Evolutionary conservation across 2,113 vertebrate species (phyloP), one percentile per base, ranked within the genome.

Genomic region (Grantiella picta): DNA sequence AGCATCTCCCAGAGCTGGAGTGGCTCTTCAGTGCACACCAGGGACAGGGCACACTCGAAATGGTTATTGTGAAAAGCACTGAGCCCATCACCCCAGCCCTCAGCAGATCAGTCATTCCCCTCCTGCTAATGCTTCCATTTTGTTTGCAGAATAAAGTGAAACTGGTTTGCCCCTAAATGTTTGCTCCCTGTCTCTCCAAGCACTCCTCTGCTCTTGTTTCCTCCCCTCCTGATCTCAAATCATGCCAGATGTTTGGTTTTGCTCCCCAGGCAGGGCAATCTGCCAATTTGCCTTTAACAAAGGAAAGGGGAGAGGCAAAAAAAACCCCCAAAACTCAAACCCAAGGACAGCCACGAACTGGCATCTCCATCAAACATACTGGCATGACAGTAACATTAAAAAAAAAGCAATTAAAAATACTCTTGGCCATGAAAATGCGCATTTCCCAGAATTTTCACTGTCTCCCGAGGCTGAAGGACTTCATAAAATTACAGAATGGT

Each of bases 211-310:
- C 81, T 82, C 63, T 23, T 35, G 36, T 54, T 63, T 87, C 76
- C 61, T 88, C 79, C 64, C 19, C 42, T 87, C 54, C 56, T 60
- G 36, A 65, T 85, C 85, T 92, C 71, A 82, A 95, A 63, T 71
- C 31, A 25, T 14, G 24, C 64, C 86, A 94, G 87, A 86, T 94
- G 89, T 82, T 95, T 31, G 7, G 56, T 22, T 77, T 53, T 70
- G 52, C 71, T 93, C 89, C 91, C 70, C 68, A 53, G 23, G 85
- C 60, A 91, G 78, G 61, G 90, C 75, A 94, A 94, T 78, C 90
- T 80, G 81, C 29, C 94, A 47, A 14, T 64, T 94, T 19, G n/a
- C 29, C 44, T 90, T 90, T 53, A 83, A 54, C 28, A 50, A 71
- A 52, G 21, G 10, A 69, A 11, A 56, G 3, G 7, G 7, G 19